Base-by-base conservation (phyloP, 2,888 invertebrate species). In the Odontocolon sp. region DNA sequence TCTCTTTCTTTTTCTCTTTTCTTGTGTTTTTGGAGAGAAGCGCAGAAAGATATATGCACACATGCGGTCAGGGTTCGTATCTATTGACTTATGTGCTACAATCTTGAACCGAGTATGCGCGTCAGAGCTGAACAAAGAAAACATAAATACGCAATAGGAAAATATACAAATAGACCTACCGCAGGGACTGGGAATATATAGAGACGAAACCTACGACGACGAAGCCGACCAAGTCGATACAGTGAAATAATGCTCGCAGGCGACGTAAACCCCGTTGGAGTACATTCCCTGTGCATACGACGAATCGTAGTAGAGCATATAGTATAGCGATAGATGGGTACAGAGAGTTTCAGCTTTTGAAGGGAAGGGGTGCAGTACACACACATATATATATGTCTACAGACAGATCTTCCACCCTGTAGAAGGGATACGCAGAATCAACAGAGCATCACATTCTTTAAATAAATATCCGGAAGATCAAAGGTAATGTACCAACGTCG, bases 401-500 rank as follows among this genome's bases (percentile, higher is more conserved):
- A 16, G 36, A 68, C 38, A 54, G 26, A 63, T 63, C 61, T 61
- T 40, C 66, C 59, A 74, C 64, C 61, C 64, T 57, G 45, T 59
- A 23, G 70, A 78, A 77, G 82, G 77, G 82, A 83, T 80, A 80
- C 79, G 67, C 81, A 81, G 78, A 82, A 80, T 82, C 83, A 83
- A 85, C 83, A 85, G 80, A 79, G 79, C 82, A 78, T 82, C 82
- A 82, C 81, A 84, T 85, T 85, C 82, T 83, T 84, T 83, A 82
- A 83, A 84, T 81, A 84, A 83, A 85, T 85, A 83, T 80, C 78
- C 79, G 69, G 57, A 68, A 83, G 85, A 85, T 85, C 83, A 84
- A 85, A 85, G 80, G 70, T 75, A 75, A 66, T 45, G 38, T 71
- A 72, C 69, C 70, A 73, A 76, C 76, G 36, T 69, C 68, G 28